Evolutionary conservation across 2,113 vertebrate genomes (phyloP).

Genomic region (Ageneiosus marmoratus): DNA sequence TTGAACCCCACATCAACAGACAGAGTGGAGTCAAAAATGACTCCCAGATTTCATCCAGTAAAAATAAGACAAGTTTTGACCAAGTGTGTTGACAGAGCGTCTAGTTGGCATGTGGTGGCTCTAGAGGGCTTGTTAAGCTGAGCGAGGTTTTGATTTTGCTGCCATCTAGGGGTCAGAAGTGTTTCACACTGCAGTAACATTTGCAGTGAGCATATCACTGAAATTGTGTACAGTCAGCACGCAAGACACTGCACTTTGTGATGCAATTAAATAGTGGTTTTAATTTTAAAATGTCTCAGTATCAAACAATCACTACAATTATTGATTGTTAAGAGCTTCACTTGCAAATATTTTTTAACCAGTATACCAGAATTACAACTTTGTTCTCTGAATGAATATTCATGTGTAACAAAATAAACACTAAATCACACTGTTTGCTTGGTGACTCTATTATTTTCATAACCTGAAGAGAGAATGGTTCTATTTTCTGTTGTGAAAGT

Average conservation of each 20-base stretch:
- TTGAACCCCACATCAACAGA: no score
- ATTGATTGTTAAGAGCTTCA: neutral
- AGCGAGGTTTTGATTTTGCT: neutral
- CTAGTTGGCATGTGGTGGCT: no score
- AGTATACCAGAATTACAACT: no score
- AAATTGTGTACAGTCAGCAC: neutral
- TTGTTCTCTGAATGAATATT: neutral
- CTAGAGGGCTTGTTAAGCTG: no score
- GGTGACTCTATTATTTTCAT: neutral
- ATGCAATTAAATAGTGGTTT: neutral
- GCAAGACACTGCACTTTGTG: neutral
- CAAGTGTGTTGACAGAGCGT: no score
- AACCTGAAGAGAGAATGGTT: neutral
- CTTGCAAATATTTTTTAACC: no score
- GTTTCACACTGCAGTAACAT: neutral
- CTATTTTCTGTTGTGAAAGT: conserved; percentile 1
- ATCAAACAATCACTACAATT: neutral
- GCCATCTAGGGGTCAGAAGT: conserved; percentile 39
- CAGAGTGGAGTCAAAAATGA: no score
- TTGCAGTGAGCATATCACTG: neutral
- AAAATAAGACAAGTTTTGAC: no score
- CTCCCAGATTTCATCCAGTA: no score
- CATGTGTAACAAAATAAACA: neutral
- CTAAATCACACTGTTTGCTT: neutral
- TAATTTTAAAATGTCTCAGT: neutral